Evolutionary conservation across 2,888 invertebrate genomes (phyloP).

Genomic region (Melinaea menophilus): DNA sequence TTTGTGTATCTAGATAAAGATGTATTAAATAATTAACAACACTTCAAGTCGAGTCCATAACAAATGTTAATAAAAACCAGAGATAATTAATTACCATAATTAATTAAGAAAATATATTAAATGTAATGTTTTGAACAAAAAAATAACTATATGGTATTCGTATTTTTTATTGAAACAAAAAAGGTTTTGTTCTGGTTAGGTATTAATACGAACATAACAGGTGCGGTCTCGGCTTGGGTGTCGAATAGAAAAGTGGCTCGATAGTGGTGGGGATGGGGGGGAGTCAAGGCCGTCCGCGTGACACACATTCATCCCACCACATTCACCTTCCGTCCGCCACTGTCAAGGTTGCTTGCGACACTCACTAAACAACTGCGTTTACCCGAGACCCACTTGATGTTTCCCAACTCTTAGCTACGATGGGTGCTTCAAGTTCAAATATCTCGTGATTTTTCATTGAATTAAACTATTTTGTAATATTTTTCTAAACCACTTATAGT

Average conservation of each 20-base stretch:
- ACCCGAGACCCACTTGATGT: constrained; percentile 53
- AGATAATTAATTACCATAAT: too few species aligned
- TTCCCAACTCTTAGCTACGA: constrained; percentile 32
- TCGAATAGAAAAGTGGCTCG: constrained; percentile 43
- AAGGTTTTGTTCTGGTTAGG: too few species aligned
- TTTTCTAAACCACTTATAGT: constrained; percentile 21
- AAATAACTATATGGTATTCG: too few species aligned
- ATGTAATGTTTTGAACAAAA: too few species aligned
- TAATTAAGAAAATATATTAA: too few species aligned
- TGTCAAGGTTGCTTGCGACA: constrained; percentile 72
- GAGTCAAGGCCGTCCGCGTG: constrained; percentile 70
- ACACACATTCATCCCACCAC: constrained; percentile 71
- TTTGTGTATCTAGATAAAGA: too few species aligned
- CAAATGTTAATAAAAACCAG: too few species aligned
- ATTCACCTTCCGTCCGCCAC: constrained; percentile 73
- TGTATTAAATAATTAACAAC: too few species aligned
- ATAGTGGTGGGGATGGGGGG: constrained; percentile 55
- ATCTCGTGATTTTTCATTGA: constrained; percentile 22
- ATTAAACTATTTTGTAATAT: constrained; percentile 34
- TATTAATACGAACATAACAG: too few species aligned
- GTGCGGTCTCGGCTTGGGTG: constrained; percentile 27
- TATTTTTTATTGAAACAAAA: too few species aligned
- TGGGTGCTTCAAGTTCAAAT: constrained; percentile 33
- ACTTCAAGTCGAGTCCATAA: too few species aligned
- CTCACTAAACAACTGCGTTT: constrained; percentile 39